A percentile compares a stretch with the other conserved stretches of the same genome.
These are phyloP conservation scores for Solenopsis invicta DNA, from an alignment of 1,140 invertebrate genomes.

Conservation along the genomic window DNA sequence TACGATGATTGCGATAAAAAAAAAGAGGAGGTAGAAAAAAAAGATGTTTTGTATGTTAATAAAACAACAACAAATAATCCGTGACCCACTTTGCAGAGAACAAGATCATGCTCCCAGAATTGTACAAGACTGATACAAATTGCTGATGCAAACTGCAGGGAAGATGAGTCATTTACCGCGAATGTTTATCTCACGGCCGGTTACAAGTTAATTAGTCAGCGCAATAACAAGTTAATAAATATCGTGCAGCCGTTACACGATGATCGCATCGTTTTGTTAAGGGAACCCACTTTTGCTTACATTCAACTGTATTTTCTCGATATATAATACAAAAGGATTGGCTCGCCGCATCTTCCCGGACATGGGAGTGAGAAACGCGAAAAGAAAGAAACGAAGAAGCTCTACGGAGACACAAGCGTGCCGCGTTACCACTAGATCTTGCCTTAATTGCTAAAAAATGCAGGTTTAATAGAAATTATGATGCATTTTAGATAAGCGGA, in stretches of 20 bases:
- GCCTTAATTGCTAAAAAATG: constrained; percentile 28
- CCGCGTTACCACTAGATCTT: background rate
- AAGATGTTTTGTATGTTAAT: constrained; percentile 9
- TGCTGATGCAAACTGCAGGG: background rate
- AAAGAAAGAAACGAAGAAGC: background rate
- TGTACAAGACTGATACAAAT: constrained; percentile 3
- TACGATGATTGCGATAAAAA: background rate
- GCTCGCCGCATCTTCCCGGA: background rate
- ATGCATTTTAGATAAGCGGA: constrained; percentile 6
- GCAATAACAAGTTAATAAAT: constrained; percentile 11
- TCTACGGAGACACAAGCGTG: background rate
- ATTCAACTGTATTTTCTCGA: constrained; percentile 12
- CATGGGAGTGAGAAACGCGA: background rate
- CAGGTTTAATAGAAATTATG: constrained; percentile 9
- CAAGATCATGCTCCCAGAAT: constrained; percentile 14
- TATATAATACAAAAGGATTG: background rate
- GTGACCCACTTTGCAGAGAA: constrained; percentile 27
- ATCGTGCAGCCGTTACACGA: background rate
- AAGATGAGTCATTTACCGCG: constrained; percentile 10
- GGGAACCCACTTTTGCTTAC: background rate
- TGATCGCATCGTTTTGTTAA: background rate
- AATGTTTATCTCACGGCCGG: constrained; percentile 4
- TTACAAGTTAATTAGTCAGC: constrained; percentile 46
- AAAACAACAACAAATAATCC: background rate
- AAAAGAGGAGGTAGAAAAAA: background rate